Percentiles rank a stretch among this genome's conserved stretches.
Conservation (phyloP, 1,140 invertebrate genomes). For the Polypedilum vanderplanki region DNA sequence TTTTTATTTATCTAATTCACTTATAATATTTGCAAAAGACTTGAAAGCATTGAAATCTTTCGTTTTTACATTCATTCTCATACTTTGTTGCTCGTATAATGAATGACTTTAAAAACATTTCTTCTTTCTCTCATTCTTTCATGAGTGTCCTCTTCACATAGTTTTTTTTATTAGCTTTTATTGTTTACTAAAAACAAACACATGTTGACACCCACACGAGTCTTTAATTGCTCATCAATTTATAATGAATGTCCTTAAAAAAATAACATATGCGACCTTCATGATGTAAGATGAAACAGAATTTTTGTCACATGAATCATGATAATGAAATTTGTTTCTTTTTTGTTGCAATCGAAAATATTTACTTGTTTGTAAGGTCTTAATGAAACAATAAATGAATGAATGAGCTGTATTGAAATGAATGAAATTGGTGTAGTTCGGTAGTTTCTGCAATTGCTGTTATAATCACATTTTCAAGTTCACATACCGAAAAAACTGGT, state of each 20-base stretch:
- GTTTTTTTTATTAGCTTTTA: background rate
- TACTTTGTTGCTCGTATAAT: background rate
- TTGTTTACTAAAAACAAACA: background rate
- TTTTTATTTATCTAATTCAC: too few relatives aligned
- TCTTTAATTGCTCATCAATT: constrained; percentile 1
- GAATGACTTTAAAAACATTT: background rate
- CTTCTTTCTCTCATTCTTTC: background rate
- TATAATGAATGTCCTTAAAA: background rate
- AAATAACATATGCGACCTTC: background rate
- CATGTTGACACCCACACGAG: constrained; percentile 15
- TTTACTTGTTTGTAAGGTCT: background rate
- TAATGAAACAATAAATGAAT: too few relatives aligned
- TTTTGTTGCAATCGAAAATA: background rate
- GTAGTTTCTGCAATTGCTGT: constrained; percentile 3
- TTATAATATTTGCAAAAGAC: background rate
- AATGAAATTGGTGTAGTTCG: background rate
- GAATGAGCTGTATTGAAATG: background rate
- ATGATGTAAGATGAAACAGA: background rate
- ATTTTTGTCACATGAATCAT: constrained; percentile 5
- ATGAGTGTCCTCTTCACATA: background rate
- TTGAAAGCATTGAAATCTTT: background rate
- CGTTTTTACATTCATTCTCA: background rate
- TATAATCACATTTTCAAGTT: constrained; percentile 19
- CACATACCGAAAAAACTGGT: background rate
- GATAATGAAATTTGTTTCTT: background rate